Evolutionary conservation across 2,888 invertebrate species (phyloP).

Genomic region (Caradrina kadenii): DNA sequence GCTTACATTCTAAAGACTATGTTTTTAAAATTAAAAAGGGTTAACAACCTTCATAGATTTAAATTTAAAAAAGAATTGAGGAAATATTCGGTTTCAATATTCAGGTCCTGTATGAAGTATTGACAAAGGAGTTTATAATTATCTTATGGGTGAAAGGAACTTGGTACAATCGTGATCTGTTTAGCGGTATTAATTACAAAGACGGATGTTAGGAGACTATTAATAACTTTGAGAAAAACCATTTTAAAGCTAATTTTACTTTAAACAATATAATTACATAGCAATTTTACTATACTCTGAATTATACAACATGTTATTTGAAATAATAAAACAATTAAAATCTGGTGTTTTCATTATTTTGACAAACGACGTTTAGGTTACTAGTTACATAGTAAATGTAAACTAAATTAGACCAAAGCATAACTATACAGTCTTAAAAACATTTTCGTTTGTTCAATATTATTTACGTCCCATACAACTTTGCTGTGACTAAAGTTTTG

Average conservation of each 20-base stretch:
- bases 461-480: slow-evolving; percentile 33
- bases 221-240: slow-evolving; percentile 1
- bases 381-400: not conserved
- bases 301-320: slow-evolving; percentile 16
- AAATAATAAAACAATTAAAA: slow-evolving; percentile 15
- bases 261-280: not conserved
- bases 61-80: slow-evolving; percentile 60
- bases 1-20: slow-evolving; percentile 34
- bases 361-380: not conserved
- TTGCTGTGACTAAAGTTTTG: slow-evolving; percentile 39
- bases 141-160: slow-evolving; percentile 56
- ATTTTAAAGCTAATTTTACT: not conserved
- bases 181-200: slow-evolving; percentile 17
- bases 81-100: slow-evolving; percentile 54
- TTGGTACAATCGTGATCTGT: slow-evolving; percentile 12
- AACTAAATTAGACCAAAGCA: slow-evolving; percentile 4
- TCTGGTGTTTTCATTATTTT: slow-evolving; percentile 16
- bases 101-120: slow-evolving; percentile 27
- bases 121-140: slow-evolving; percentile 49
- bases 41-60: slow-evolving; percentile 53
- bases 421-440: slow-evolving; percentile 2
- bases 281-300: not conserved
- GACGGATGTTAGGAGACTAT: slow-evolving; percentile 17
- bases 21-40: slow-evolving; percentile 45
- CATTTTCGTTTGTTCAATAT: slow-evolving; percentile 14